Evolutionary conservation across 2,113 vertebrate genomes (phyloP).

Genomic region (Sander vitreus): DNA sequence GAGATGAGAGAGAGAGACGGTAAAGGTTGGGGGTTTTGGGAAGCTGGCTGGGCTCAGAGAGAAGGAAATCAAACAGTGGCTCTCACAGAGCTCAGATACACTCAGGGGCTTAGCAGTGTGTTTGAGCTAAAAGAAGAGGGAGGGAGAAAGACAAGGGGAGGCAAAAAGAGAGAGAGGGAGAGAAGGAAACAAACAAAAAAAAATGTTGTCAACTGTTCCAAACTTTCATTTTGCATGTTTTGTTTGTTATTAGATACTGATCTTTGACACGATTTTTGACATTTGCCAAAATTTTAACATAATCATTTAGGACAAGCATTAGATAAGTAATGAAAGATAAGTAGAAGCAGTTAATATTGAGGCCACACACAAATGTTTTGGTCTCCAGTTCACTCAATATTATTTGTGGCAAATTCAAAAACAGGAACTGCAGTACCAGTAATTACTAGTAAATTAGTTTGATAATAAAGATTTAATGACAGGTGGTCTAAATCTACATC

Average conservation of each 20-base stretch:
- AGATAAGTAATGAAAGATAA: not conserved
- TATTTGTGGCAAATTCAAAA: not conserved
- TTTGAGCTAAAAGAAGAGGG: constrained; percentile 33
- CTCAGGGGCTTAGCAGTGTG: constrained; percentile 48
- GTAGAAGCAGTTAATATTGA: not conserved
- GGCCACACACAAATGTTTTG: not conserved
- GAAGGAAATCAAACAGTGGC: constrained; percentile 53
- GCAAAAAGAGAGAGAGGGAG: constrained; percentile 1
- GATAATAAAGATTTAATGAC: not conserved
- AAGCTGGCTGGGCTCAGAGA: constrained; percentile 47
- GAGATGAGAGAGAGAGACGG: constrained; percentile 55
- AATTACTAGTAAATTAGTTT: not conserved
- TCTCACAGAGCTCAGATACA: constrained; percentile 66
- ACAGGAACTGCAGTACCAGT: not conserved
- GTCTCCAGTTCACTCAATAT: not conserved
- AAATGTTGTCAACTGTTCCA: not conserved
- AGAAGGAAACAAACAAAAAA: constrained; percentile 15
- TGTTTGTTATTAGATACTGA: not conserved
- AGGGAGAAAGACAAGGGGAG: constrained; percentile 33
- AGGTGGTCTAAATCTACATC: not conserved
- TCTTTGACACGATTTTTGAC: not conserved
- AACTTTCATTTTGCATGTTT: not conserved
- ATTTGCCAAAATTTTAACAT: not conserved
- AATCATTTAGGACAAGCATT: not conserved
- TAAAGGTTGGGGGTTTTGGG: constrained; percentile 33